Percentiles rank a stretch among this genome's conserved stretches.
phyloP scores from a whole-genome alignment of 2,888 invertebrate genomes.

The Drosophila tanythrix region DNA sequence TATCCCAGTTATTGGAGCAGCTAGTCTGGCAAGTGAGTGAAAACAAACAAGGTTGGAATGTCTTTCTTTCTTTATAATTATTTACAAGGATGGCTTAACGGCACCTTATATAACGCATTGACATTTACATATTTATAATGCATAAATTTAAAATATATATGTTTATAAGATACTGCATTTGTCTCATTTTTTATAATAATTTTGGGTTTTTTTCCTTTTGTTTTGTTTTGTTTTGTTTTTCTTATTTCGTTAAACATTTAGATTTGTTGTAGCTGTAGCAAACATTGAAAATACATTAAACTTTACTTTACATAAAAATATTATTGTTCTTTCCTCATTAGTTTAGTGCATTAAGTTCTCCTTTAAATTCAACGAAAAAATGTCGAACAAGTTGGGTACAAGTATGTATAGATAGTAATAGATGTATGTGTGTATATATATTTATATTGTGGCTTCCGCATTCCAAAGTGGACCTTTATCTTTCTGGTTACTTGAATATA shows the following conservation, averaged over 20 bases:
- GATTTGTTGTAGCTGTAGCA: constrained; percentile 54
- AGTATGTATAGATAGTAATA: constrained; percentile 7
- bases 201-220: background rate
- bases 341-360: constrained; percentile 44
- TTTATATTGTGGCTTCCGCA: constrained; percentile 7
- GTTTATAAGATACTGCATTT: constrained; percentile 59
- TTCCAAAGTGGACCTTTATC: constrained; percentile 6
- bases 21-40: constrained; percentile 52
- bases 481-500: constrained; percentile 11
- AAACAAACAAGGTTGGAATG: constrained; percentile 84
- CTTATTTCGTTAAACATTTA: constrained; percentile 45
- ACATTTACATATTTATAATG: constrained; percentile 72
- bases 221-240: background rate
- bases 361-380: constrained; percentile 23
- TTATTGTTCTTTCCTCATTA: constrained; percentile 54
- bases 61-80: constrained; percentile 84
- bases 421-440: constrained; percentile 15
- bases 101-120: constrained; percentile 78
- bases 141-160: constrained; percentile 72
- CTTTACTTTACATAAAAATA: constrained; percentile 58
- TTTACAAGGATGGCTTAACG: constrained; percentile 84
- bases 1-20: background rate
- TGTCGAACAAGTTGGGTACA: constrained; percentile 33
- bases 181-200: constrained; percentile 44
- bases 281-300: constrained; percentile 65